A percentile compares a stretch with the other conserved stretches of the same genome.
Evolutionary conservation across 2,113 vertebrate genomes (phyloP).

Genomic region (Boleophthalmus pectinirostris): DNA sequence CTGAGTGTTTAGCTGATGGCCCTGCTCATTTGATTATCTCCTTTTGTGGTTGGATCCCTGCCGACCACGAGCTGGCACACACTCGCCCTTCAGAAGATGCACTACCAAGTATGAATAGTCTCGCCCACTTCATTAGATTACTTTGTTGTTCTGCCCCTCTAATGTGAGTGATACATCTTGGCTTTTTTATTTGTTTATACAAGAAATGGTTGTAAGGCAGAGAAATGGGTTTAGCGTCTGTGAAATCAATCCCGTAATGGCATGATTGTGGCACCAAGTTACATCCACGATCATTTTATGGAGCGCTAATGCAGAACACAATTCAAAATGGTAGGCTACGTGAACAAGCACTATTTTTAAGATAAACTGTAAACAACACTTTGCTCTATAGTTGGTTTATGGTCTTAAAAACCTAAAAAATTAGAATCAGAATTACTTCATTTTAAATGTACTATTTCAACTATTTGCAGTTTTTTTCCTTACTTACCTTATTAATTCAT

Average conservation of each 20-base stretch:
- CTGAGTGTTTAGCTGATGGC: background rate
- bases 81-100: background rate
- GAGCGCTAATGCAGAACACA: no score
- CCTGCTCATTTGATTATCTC: slow-evolving; percentile 9
- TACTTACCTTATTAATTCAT: no score
- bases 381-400: no score
- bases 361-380: no score
- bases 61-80: background rate
- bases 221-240: background rate
- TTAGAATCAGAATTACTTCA: no score
- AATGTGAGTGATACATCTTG: background rate
- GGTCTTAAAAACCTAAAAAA: no score
- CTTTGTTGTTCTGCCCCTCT: background rate
- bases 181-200: slow-evolving; percentile 3
- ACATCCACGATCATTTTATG: background rate
- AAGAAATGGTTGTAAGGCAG: background rate
- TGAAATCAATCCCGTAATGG: background rate
- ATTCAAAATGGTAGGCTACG: no score
- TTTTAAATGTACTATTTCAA: no score
- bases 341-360: background rate
- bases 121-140: background rate
- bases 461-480: no score
- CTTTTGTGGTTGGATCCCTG: slow-evolving; percentile 7
- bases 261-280: background rate
- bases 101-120: slow-evolving; percentile 8